phyloP scores from a whole-genome alignment of 2,888 invertebrate genomes.

The Eupithecia subumbrata region DNA sequence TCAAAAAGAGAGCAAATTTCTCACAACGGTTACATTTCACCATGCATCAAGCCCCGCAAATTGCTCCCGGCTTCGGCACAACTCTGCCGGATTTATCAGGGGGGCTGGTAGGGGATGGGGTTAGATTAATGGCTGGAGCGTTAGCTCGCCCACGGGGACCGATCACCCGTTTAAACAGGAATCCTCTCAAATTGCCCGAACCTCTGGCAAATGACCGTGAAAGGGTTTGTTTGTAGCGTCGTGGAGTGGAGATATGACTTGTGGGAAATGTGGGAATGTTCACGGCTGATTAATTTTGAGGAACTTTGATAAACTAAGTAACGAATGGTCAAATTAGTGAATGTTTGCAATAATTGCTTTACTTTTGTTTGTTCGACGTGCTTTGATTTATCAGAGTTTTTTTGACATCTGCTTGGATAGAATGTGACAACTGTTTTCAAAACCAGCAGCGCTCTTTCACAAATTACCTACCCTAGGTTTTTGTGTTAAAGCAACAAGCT shows the following conservation, averaged over 20 bases:
- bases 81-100: conserved; percentile 41
- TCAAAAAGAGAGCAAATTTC: conserved; percentile 34
- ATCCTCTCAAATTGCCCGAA: conserved; percentile 71
- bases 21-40: conserved; percentile 50
- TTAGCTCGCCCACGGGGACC: conserved; percentile 65
- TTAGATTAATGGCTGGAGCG: conserved; percentile 69
- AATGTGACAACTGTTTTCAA: too few species aligned
- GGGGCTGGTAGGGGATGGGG: conserved; percentile 42
- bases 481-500: too few species aligned
- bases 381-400: neutral
- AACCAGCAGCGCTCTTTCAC: too few species aligned
- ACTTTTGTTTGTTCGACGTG: neutral
- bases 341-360: neutral
- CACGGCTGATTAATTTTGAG: conserved; percentile 16
- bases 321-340: neutral
- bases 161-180: conserved; percentile 70
- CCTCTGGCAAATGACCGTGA: conserved; percentile 57
- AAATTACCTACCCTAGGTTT: too few species aligned
- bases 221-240: conserved; percentile 54
- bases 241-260: conserved; percentile 7
- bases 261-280: conserved; percentile 10
- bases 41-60: conserved; percentile 60
- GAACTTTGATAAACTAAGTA: neutral
- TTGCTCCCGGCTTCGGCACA: conserved; percentile 49
- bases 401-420: neutral